Base-by-base conservation (phyloP, 2,888 invertebrate species). In the Opisthograptis luteolata region DNA sequence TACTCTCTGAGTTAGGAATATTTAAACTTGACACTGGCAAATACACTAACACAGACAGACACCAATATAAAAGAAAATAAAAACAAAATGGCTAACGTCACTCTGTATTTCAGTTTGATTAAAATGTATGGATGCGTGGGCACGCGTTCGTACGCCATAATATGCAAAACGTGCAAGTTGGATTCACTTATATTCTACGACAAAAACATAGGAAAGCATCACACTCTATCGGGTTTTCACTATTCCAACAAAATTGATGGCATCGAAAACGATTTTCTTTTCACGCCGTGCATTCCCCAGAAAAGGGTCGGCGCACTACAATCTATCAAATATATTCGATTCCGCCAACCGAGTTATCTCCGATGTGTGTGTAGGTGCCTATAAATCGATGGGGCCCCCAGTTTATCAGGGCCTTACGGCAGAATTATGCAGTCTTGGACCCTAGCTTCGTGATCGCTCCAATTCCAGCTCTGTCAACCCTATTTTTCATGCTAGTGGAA, bases 341-440 rank as follows among this genome's bases (percentile, higher is more conserved):
- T 31, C 24, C 30, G 19, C 15, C 17, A 6, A 14, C 35, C 41
- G 36, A 48, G 30, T 37, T 48, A 42, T 48, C 31, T 42, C 30
- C n/a, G 17, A 24, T 35, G 24, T 28, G 41, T 48, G 36, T 42
- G 19, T 28, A 20, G n/a, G n/a, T n/a, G n/a, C n/a, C 25, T 39
- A 44, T 50, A 50, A 50, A 44, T 50, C 34, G 50, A 15, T 12
- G 39, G 39, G 14, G 3, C 25, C 50, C 25, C 36, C 31, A 42
- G 42, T 50, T 50, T 44, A 35, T 50, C 50, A 50, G 25, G 25
- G 34, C 22, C 44, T 39, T 43, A 50, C 32, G 32, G 39, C 28
- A 13, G 28, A 50, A 50, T 50, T 50, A 50, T 50, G 44, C 50
- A 39, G 34, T 44, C 42, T 39, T 39, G 44, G 50, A 50, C 50